These are phyloP conservation scores for Platichthys stellatus DNA, from an alignment of 2,113 vertebrate genomes.

Conservation along the genomic window DNA sequence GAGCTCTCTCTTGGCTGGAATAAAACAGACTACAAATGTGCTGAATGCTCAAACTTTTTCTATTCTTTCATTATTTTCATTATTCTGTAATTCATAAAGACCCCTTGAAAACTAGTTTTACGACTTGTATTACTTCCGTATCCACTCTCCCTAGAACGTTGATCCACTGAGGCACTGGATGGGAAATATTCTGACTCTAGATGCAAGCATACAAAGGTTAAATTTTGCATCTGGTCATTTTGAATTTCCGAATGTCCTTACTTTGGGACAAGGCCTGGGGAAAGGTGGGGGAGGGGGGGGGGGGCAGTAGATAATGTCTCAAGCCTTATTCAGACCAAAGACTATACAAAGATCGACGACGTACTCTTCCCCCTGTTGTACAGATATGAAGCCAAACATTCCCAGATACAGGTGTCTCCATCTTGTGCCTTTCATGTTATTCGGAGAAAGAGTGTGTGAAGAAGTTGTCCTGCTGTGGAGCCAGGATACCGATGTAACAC, in stretches of 20 bases:
- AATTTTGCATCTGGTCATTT: constrained; percentile 1
- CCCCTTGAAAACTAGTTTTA: not conserved
- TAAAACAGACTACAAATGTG: constrained; percentile 12
- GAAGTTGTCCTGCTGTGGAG: too few relatives aligned
- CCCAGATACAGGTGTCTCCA: too few relatives aligned
- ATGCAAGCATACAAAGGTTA: not conserved
- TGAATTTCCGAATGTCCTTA: not conserved
- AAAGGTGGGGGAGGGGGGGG: too few relatives aligned
- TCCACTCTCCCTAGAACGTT: not conserved
- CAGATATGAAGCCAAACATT: too few relatives aligned
- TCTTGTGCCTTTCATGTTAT: too few relatives aligned
- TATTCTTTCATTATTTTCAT: not conserved
- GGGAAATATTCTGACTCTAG: not conserved
- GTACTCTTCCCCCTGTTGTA: too few relatives aligned
- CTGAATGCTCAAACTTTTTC: not conserved
- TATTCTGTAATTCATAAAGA: not conserved
- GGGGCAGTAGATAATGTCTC: too few relatives aligned
- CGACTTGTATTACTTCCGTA: not conserved
- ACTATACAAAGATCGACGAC: too few relatives aligned
- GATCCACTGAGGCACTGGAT: not conserved
- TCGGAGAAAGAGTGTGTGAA: too few relatives aligned
- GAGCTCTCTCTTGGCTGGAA: constrained; percentile 17
- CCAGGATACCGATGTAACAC: too few relatives aligned
- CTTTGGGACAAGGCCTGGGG: not conserved
- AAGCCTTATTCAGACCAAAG: too few relatives aligned